Conservation (phyloP, 1,140 invertebrate species). For the Uloborus diversus region DNA sequence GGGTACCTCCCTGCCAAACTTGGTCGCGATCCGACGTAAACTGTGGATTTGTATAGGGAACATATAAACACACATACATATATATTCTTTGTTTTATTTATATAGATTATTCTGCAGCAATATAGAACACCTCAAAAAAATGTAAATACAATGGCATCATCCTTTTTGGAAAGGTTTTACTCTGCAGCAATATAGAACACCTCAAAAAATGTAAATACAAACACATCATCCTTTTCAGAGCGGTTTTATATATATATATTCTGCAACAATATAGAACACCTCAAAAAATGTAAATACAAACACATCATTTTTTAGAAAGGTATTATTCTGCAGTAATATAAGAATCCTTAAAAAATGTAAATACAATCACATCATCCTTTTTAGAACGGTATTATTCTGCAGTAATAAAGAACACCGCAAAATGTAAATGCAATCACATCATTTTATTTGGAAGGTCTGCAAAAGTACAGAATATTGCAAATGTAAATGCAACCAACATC, state of each 20-base stretch:
- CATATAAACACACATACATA: too few species aligned
- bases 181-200: background rate
- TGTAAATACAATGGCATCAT: background rate
- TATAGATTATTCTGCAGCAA: too few species aligned
- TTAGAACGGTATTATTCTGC: background rate
- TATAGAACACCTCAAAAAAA: background rate
- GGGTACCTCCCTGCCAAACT: too few species aligned
- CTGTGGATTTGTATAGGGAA: too few species aligned
- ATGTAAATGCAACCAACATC: too few species aligned
- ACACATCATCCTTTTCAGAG: background rate
- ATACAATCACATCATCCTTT: background rate
- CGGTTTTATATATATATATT: background rate
- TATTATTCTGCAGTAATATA: background rate
- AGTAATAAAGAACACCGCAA: background rate
- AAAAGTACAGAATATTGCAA: too few species aligned
- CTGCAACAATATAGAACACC: background rate
- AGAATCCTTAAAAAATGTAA: background rate
- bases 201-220: background rate
- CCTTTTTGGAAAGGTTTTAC: background rate
- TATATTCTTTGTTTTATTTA: too few species aligned
- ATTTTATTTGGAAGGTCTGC: too few species aligned
- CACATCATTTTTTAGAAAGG: background rate
- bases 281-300: background rate
- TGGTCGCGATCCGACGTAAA: too few species aligned
- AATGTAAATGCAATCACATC: background rate